Base-by-base conservation (phyloP, 2,113 vertebrate genomes). In the Cochlearius cochlearius region DNA sequence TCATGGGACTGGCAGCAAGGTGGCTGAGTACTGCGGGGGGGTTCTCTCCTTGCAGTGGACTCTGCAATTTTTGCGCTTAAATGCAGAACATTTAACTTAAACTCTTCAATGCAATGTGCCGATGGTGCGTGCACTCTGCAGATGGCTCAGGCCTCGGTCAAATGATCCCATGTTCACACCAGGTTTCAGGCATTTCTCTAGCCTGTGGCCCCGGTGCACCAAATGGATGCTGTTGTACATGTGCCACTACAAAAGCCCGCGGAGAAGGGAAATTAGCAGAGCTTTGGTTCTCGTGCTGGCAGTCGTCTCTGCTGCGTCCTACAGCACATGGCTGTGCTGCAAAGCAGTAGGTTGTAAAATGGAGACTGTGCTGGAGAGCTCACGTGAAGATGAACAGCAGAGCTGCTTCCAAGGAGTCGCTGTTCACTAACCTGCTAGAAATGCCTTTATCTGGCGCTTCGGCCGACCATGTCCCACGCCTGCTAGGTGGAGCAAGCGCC, bases 371-470 rank as follows among this genome's bases (percentile, higher is more conserved):
- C 56, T 27, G 41, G 53, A 14, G 74, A 52, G 71, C 72, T 85
- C 0, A 0, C 1, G 5, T 12, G 68, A 11, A 47, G 45, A 18
- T 39, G 79, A 32, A 2, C 23, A n/a, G 78, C 83, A 39, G 71
- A 55, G 80, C 80, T 72, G 87, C 58, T 89, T 55, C 60, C 29
- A 1, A 11, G 67, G 90, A 27, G 32, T 2, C 0, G 4, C 58
- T 66, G 55, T 6, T 67, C 30, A 1, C 29, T 14, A 15, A 34
- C 50, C 49, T 60, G 64, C n/a, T 29, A 3, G 23, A 5, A n/a
- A 13, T 7, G 11, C 52, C 50, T 19, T 50, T 12, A 7, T 23
- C 34, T 30, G 23, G 41, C 0, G 3, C 21, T 20, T 25, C 0
- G 2, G 14, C 38, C 3, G 16, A 3, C 68, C 49, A 2, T 5